Conservation (phyloP, 2,888 invertebrate species). For the Drosophila austrosaltans region DNA sequence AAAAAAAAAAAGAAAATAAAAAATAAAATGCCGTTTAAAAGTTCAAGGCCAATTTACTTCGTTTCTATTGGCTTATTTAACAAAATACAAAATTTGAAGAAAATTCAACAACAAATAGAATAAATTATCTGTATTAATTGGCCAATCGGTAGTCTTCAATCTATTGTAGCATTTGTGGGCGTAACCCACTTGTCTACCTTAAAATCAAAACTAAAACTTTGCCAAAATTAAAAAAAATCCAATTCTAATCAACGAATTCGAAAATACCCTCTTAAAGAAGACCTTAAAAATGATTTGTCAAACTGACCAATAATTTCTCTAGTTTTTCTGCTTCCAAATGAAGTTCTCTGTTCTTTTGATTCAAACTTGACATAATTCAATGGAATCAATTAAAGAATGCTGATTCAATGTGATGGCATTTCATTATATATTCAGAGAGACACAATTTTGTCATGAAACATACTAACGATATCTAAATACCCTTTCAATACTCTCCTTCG, state of each 20-base stretch:
- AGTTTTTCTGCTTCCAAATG: too few relatives aligned
- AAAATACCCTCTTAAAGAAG: neutral
- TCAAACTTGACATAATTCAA: too few relatives aligned
- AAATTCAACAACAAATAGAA: slow-evolving; percentile 19
- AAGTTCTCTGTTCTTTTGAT: too few relatives aligned
- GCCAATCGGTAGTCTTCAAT: slow-evolving; percentile 10
- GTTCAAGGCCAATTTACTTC: slow-evolving; percentile 67
- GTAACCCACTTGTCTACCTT: neutral
- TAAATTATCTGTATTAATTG: slow-evolving; percentile 21
- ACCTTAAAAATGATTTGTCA: too few relatives aligned
- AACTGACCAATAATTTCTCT: too few relatives aligned
- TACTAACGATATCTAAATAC: too few relatives aligned
- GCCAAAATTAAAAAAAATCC: slow-evolving; percentile 32
- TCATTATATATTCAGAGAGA: too few relatives aligned
- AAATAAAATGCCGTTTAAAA: slow-evolving; percentile 42
- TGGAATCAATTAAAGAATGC: too few relatives aligned
- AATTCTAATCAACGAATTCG: slow-evolving; percentile 4
- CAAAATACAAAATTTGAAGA: slow-evolving; percentile 36
- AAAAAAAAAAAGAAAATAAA: neutral
- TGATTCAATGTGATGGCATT: too few relatives aligned
- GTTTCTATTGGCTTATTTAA: slow-evolving; percentile 57
- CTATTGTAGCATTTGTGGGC: slow-evolving; percentile 5
- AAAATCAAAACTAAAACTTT: slow-evolving; percentile 30
- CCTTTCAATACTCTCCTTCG: too few relatives aligned
- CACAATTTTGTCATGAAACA: too few relatives aligned